Evolutionary conservation across 2,113 vertebrate species (phyloP), one percentile per base, ranked within the genome.

Genomic region (Gasterosteus aculeatus): DNA sequence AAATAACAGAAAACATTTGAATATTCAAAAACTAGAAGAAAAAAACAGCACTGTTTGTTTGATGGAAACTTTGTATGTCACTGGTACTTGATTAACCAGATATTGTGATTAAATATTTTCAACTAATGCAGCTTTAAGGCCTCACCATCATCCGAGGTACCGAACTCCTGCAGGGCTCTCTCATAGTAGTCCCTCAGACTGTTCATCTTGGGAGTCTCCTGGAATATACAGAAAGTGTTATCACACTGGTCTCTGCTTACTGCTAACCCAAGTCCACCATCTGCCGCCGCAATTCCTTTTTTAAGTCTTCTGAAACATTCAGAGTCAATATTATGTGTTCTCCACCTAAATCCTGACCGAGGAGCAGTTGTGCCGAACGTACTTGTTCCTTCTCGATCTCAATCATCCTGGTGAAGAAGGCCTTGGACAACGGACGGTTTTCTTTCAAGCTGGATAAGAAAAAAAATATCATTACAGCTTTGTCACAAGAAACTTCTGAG

Each of bases 311-410:
- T 18, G 26, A 46, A 46, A 31, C n/a, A 29, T 44, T 5, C 22
- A 16, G 6, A 29, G 5, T 51, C 12, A 33, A 9, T 12, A 26
- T 71, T 41, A 51, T 71, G 16, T 18, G 41, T 47, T 56, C 38
- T 41, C 7, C 29, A 18, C 18, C 19, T 15, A 8, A 56, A 41
- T 33, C 22, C 19, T 15, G 12, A 41, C 1, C 1, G 10, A 42
- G 7, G 3, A 7, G 41, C 5, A 18, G 62, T 39, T 60, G 66
- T 6, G 4, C n/a, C 18, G 10, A 54, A 88, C 91, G 90, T 91
- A 99, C 98, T 88, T 98, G 97, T 41, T 97, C 93, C 81, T 98
- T 98, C 93, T 99, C 97, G 39, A 98, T 96, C 69, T 96, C 83
- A 62, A 99, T 96, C 95, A 99, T 98, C 81, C 81, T 95, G 88